Evolutionary conservation across 1,140 invertebrate species (phyloP).

Genomic region (Aethina tumida): DNA sequence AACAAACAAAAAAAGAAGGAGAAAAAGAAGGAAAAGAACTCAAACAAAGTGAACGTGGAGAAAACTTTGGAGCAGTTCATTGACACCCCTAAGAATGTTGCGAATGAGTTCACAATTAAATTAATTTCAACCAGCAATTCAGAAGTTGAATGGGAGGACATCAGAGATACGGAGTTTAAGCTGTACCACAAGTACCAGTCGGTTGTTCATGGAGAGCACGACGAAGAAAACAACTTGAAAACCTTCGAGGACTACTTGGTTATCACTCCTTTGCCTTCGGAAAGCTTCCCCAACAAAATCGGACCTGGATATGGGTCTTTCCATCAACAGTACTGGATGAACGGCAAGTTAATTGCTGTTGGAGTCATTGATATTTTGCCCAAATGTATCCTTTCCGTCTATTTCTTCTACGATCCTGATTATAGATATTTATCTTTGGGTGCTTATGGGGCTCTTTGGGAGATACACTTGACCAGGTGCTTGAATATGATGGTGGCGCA

Average conservation of each 20-base stretch:
- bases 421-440: slow-evolving; percentile 82
- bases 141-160: slow-evolving; percentile 54
- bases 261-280: slow-evolving; percentile 74
- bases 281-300: slow-evolving; percentile 22
- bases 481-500: slow-evolving; percentile 50
- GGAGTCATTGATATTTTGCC: slow-evolving; percentile 95
- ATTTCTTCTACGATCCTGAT: slow-evolving; percentile 96
- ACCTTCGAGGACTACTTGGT: slow-evolving; percentile 79
- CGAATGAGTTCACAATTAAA: slow-evolving; percentile 53
- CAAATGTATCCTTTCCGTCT: slow-evolving; percentile 89
- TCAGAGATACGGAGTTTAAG: slow-evolving; percentile 45
- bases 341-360: slow-evolving; percentile 88
- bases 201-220: slow-evolving; percentile 70
- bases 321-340: slow-evolving; percentile 94
- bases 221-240: slow-evolving; percentile 56
- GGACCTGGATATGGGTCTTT: slow-evolving; percentile 70
- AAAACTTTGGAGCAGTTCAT: slow-evolving; percentile 71
- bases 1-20: slow-evolving; percentile 13
- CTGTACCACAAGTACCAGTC: slow-evolving; percentile 89
- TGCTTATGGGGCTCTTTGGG: slow-evolving; percentile 80
- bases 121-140: slow-evolving; percentile 55
- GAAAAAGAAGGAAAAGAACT: too few species aligned
- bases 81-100: slow-evolving; percentile 46
- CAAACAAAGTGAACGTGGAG: slow-evolving; percentile 38
- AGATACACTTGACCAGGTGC: slow-evolving; percentile 72